Percentiles rank a stretch among this genome's conserved stretches.
Conservation (phyloP, 2,888 invertebrate species). For the Drosophila tripunctata region DNA sequence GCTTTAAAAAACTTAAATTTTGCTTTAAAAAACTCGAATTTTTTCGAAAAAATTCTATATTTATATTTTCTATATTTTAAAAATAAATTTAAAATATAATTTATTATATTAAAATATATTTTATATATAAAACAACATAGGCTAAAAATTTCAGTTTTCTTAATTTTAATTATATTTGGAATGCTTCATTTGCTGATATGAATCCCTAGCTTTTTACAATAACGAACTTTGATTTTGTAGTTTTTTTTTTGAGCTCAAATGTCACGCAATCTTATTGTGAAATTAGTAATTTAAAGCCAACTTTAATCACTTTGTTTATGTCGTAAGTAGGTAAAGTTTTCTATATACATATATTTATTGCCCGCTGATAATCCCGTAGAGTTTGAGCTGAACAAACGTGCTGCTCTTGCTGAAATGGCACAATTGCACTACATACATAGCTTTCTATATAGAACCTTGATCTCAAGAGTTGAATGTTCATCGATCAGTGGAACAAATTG, state of each 20-base stretch:
- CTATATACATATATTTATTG: neutral
- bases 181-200: neutral
- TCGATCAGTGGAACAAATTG: neutral
- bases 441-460: slow-evolving; percentile 25
- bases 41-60: no score
- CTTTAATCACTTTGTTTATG: slow-evolving; percentile 3
- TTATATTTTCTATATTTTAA: no score
- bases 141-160: no score
- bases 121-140: no score
- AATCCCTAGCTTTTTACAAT: neutral
- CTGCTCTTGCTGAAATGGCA: slow-evolving; percentile 9
- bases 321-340: neutral
- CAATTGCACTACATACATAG: neutral
- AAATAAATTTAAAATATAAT: no score
- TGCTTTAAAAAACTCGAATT: no score
- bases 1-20: no score
- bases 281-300: neutral
- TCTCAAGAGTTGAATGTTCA: slow-evolving; percentile 14
- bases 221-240: neutral
- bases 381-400: slow-evolving; percentile 16
- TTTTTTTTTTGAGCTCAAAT: no score
- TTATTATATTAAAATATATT: no score
- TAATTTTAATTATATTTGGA: no score
- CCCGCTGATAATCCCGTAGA: slow-evolving; percentile 2
- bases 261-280: slow-evolving; percentile 1